A percentile compares a stretch with the other conserved stretches of the same genome.
phyloP scores from a whole-genome alignment of 2,113 vertebrate genomes.

The Xyliphius kryptos region DNA sequence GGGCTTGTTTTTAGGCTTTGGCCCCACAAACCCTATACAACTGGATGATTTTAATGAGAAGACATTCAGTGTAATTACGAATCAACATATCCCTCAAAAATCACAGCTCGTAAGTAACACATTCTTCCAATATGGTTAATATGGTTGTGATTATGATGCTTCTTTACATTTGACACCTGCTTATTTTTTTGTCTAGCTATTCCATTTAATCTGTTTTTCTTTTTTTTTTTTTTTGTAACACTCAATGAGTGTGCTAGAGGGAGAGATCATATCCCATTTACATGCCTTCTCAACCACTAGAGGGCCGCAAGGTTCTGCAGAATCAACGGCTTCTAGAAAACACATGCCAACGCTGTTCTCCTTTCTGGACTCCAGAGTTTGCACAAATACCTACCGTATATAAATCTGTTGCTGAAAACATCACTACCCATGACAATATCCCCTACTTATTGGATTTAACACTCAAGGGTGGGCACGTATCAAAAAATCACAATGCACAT shows the following conservation, averaged over 20 bases:
- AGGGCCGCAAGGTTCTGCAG: slow-evolving; percentile 50
- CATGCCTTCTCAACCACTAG: slow-evolving; percentile 51
- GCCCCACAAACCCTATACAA: slow-evolving; percentile 59
- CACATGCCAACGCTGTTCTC: not conserved
- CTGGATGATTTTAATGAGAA: slow-evolving; percentile 65
- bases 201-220: not conserved
- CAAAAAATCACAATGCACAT: too few species aligned
- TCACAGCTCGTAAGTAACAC: slow-evolving; percentile 53
- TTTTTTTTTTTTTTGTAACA: not conserved
- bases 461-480: too few species aligned
- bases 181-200: not conserved
- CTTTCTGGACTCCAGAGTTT: not conserved
- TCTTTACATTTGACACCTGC: not conserved
- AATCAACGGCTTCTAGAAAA: slow-evolving; percentile 29
- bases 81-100: slow-evolving; percentile 54
- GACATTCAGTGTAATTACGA: slow-evolving; percentile 48
- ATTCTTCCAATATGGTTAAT: not conserved
- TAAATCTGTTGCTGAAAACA: not conserved
- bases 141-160: not conserved
- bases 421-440: not conserved
- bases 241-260: slow-evolving; percentile 41
- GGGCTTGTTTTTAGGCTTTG: slow-evolving; percentile 56
- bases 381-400: not conserved
- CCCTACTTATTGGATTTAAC: too few species aligned
- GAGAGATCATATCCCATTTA: slow-evolving; percentile 51